Evolutionary conservation across 64 coral and sea anemone species (phyloP), one percentile per base, ranked within the genome.

Genomic region (Orbicella faveolata): DNA sequence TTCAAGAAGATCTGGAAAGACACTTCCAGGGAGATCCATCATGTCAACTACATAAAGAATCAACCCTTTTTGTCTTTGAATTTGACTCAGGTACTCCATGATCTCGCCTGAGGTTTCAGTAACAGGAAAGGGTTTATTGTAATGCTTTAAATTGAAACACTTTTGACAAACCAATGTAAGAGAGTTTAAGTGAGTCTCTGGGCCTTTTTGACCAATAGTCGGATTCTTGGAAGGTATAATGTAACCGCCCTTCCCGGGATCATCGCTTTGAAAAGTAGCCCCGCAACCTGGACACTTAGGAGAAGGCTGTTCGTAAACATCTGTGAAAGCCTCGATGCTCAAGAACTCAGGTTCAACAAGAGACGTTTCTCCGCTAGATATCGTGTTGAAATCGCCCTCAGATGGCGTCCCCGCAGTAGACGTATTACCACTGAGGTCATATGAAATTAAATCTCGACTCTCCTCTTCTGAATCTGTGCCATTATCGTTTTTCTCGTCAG

Each of bases 1-100:
- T 25, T 92, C 54, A 63, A 98, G 88, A 15, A 98, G 72, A n/a
- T 74, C 68, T 3, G 89, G 73, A 1, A 94, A 88, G 48, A 94
- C 35, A 18, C 96, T 98, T 72, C 80, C 82, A 44, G 96, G 96
- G 10, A 98, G 53, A 34, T 98, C 96, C 86, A 98, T 74, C 36
- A 98, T 36, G 78, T 98, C 93, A 34, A 98, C 75, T n/a, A 98
- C 80, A 76, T 92, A 98, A 30, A 98, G 73, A 81, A 98, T 92
- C 21, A 98, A 87, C 33, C 93, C 96, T 88, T 98, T 98, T 73
- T 86, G 74, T 62, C 73, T 94, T 61, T 48, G 52, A 34, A 98
- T 89, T 61, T 94, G 86, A 35, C 66, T 30, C 17, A 98, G 36
- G 75, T 90, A 94, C n/a, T 74, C 89, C 2, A 83, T 86, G 19